Evolutionary conservation across 2,113 vertebrate genomes (phyloP).

Genomic region (Glareola pratincola): DNA sequence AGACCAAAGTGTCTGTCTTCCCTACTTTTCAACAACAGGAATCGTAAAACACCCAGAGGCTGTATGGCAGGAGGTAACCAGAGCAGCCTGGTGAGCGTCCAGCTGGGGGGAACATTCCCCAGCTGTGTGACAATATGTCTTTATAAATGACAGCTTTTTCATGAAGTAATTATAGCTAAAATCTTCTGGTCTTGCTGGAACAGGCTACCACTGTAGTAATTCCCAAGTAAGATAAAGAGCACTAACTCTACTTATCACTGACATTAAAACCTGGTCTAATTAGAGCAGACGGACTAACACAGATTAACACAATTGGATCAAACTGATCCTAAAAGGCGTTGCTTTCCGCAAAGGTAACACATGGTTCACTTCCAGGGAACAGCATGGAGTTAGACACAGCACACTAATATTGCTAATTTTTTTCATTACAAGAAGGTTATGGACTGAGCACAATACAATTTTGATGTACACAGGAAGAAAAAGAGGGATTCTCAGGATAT

Average conservation of each 20-base stretch:
- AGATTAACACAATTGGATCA: constrained; percentile 25
- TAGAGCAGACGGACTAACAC: neutral
- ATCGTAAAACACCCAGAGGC: neutral
- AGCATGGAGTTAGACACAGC: fast-evolving
- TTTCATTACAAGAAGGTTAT: neutral
- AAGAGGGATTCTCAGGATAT: neutral
- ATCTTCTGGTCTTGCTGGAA: neutral
- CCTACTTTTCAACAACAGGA: neutral
- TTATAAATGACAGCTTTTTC: neutral
- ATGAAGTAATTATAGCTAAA: neutral
- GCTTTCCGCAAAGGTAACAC: neutral
- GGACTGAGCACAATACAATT: neutral
- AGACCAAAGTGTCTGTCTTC: neutral
- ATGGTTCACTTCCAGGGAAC: neutral
- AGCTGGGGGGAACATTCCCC: constrained; percentile 17
- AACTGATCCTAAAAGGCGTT: neutral
- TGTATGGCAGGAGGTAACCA: neutral
- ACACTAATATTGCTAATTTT: neutral
- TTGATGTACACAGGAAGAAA: neutral
- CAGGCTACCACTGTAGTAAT: neutral
- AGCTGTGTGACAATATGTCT: neutral
- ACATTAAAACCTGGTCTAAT: neutral
- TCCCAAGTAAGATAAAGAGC: neutral
- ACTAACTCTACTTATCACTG: neutral
- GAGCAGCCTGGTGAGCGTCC: neutral